Base-by-base conservation (phyloP, 2,888 invertebrate genomes). In the Macroteleia sp. region DNA sequence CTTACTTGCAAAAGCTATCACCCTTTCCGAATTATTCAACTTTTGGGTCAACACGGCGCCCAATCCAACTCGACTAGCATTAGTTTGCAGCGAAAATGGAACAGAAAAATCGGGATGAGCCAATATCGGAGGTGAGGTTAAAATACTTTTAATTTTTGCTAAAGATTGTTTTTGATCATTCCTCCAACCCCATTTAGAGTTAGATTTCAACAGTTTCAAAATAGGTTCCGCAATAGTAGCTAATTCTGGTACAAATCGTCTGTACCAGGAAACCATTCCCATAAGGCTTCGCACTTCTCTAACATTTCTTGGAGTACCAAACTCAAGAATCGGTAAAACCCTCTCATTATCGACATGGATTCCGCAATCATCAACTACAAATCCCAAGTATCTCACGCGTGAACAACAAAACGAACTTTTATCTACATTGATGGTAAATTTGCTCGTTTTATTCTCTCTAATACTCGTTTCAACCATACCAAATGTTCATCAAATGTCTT, bases 1-100 rank as follows among this genome's bases (percentile, higher is more conserved):
- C 3, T 36, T 10, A 34, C 59, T 59, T 1, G 59, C 59, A 44
- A 12, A 30, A 19, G 59, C 59, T 10, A 59, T 34, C 1, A 59
- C 59, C n/a, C 10, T 32, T 44, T 59, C 59, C 2, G 20, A 12
- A 1, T 22, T 12, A 3, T 44, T 9, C 1, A 1, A 1, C 14
- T 9, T 9, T 14, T 59, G 59, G 5, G 22, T n/a, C 20, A 54
- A 14, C 1, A 54, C 22, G 1, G 52, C 36, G 4, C 52, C 36
- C 8, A 54, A 34, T 20, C 59, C 46, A 17, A 59, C 32, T 10
- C 1, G 4, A 17, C 32, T 59, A 6, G 59, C 44, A 16, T 44
- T 44, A 14, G 59, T 32, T 8, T 59, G 59, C 3, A 59, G 20
- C 5, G 9, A 3, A 34, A 59, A 59, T 0, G 46, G 14, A 3